phyloP scores from a whole-genome alignment of 30 jellyfish, hydroid and myxozoan genomes.

The Mastigias papua region DNA sequence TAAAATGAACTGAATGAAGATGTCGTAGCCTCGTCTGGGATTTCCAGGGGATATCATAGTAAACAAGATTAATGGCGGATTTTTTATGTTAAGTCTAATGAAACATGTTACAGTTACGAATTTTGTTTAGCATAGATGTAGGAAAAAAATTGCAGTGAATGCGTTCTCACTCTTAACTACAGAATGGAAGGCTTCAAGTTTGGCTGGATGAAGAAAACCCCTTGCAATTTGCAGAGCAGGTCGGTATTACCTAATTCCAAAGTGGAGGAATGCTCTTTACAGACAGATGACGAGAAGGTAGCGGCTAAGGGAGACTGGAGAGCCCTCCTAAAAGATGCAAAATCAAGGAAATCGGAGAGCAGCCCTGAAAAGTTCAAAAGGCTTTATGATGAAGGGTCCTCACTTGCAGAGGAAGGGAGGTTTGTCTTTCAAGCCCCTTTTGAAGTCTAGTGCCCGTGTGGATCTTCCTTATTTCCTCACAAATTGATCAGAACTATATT shows the following conservation, averaged over 20 bases:
- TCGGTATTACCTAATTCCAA: slow-evolving; percentile 34
- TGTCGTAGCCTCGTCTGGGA: not conserved
- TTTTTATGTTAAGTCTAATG: not conserved
- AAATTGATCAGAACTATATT: too few relatives aligned
- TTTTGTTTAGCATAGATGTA: too few relatives aligned
- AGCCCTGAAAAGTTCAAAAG: slow-evolving; percentile 30
- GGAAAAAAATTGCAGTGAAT: not conserved
- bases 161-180: not conserved
- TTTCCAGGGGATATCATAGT: too few relatives aligned
- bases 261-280: not conserved
- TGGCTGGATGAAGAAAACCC: slow-evolving; percentile 66
- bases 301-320: slow-evolving; percentile 62
- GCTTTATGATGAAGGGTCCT: slow-evolving; percentile 62
- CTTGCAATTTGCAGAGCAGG: slow-evolving; percentile 14
- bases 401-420: slow-evolving; percentile 78
- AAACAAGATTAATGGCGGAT: not conserved
- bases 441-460: too few relatives aligned
- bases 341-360: slow-evolving; percentile 18
- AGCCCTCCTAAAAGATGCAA: slow-evolving; percentile 16
- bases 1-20: too few relatives aligned
- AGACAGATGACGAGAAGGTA: slow-evolving; percentile 24
- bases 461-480: too few relatives aligned
- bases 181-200: slow-evolving; percentile 45
- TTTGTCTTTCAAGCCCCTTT: not conserved
- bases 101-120: not conserved